phyloP scores from a whole-genome alignment of 2,888 invertebrate genomes.

The Encarsia formosa region DNA sequence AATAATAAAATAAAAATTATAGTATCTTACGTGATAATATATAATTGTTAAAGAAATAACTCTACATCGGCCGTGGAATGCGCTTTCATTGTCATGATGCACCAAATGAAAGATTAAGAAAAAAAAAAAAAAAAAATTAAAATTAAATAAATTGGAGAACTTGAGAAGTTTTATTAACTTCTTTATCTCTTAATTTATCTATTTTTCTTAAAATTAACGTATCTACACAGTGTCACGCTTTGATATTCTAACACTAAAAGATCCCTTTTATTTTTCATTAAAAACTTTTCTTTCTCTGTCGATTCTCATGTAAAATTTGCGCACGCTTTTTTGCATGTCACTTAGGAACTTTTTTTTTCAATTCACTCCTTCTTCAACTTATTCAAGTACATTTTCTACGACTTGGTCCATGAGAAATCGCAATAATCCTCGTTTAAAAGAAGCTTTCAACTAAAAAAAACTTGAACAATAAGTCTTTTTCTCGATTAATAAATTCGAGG shows the following conservation, averaged over 20 bases:
- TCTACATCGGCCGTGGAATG: conserved; percentile 33
- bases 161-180: background rate
- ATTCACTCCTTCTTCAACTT: background rate
- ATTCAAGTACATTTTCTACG: conserved; percentile 9
- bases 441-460: background rate
- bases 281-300: background rate
- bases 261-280: background rate
- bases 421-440: conserved; percentile 20
- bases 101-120: conserved; percentile 24
- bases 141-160: too few species aligned
- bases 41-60: conserved; percentile 32
- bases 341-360: conserved; percentile 29
- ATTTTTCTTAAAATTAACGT: conserved; percentile 8
- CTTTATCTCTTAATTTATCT: conserved; percentile 18
- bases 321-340: conserved; percentile 1
- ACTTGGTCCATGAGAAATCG: conserved; percentile 36
- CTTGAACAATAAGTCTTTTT: conserved; percentile 1
- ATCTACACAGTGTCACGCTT: conserved; percentile 17
- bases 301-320: background rate
- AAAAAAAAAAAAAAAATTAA: too few species aligned
- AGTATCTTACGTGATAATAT: conserved; percentile 34
- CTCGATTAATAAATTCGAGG: conserved; percentile 16
- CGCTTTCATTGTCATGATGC: conserved; percentile 33
- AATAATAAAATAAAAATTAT: conserved; percentile 33
- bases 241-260: background rate